These are phyloP conservation scores for Silvanus unidentatus DNA, from an alignment of 2,888 invertebrate species.

Conservation along the genomic window DNA sequence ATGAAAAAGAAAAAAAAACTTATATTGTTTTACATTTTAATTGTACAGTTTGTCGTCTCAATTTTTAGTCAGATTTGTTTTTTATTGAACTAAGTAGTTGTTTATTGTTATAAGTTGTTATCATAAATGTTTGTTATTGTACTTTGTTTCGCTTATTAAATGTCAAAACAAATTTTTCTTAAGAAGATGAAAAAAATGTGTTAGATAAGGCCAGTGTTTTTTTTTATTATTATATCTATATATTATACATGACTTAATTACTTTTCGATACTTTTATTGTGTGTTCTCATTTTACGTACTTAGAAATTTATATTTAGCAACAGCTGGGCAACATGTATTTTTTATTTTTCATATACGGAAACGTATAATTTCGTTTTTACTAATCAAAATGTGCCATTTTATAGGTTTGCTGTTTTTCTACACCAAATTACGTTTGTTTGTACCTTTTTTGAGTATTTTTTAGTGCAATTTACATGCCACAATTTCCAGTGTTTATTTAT, in stretches of 20 bases:
- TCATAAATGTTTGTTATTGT: conserved; percentile 27
- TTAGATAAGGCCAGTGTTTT: conserved; percentile 26
- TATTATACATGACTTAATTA: conserved; percentile 20
- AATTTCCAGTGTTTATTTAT: too few species aligned
- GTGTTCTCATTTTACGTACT: conserved; percentile 20
- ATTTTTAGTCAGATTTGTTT: conserved; percentile 34
- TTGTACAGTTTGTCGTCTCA: conserved; percentile 12
- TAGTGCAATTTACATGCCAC: too few species aligned
- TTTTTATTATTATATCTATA: too few species aligned
- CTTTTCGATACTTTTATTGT: too few species aligned
- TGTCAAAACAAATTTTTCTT: too few species aligned
- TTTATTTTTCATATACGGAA: too few species aligned
- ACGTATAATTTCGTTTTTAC: too few species aligned
- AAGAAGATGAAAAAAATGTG: too few species aligned
- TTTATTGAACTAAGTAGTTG: conserved; percentile 35
- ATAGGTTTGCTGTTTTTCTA: too few species aligned
- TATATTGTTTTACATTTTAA: conserved; percentile 15
- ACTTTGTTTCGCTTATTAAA: conserved; percentile 7
- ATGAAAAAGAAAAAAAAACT: too few species aligned
- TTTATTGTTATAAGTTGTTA: conserved; percentile 36
- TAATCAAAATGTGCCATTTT: too few species aligned
- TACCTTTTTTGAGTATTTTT: conserved; percentile 11
- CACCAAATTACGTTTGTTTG: conserved; percentile 10
- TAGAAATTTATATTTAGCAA: conserved; percentile 13
- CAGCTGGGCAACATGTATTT: too few species aligned